Conservation (phyloP, 2,797 vertebrate species). For the Pangasius larnaudii region DNA sequence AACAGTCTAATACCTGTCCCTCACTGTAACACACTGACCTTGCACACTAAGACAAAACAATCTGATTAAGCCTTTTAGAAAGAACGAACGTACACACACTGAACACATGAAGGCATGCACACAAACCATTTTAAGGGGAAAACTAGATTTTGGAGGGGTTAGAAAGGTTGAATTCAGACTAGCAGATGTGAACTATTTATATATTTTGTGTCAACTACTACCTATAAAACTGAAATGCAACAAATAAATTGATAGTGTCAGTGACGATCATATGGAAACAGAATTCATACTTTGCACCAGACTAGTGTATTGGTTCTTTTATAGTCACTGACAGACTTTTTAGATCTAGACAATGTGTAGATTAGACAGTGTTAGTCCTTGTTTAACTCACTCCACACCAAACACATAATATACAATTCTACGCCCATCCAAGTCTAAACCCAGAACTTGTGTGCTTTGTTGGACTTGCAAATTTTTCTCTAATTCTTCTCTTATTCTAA, state of each 20-base stretch:
- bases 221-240: neutral
- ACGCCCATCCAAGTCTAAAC: neutral
- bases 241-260: neutral
- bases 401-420: neutral
- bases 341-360: neutral
- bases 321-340: neutral
- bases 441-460: neutral
- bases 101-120: neutral
- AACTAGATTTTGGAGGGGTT: no score
- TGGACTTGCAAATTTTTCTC: neutral
- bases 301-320: neutral
- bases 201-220: neutral
- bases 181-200: neutral
- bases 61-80: neutral
- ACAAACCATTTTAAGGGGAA: neutral
- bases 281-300: neutral
- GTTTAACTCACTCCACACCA: neutral
- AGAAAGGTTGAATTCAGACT: neutral
- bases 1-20: conserved; percentile 51
- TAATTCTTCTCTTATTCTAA: neutral
- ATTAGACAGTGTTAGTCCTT: neutral
- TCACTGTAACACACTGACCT: conserved; percentile 45
- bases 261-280: neutral
- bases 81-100: neutral
- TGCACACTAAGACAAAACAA: neutral